Evolutionary conservation across 2,888 invertebrate genomes (phyloP).

Genomic region (Apoderus coryli): DNA sequence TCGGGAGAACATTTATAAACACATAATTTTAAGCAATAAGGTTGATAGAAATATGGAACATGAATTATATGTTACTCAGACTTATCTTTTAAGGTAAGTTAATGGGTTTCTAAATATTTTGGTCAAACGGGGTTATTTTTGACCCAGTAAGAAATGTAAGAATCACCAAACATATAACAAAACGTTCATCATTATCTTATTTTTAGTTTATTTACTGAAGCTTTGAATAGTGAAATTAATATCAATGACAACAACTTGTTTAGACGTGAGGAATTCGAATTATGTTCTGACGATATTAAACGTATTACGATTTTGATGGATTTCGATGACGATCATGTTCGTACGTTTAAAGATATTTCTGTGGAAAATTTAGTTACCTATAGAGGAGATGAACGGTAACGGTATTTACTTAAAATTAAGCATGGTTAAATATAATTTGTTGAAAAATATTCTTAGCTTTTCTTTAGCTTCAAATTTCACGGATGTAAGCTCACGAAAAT

Average conservation of each 20-base stretch:
- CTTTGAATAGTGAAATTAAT: slow-evolving; percentile 18
- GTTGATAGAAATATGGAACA: slow-evolving; percentile 24
- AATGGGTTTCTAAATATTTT: too few species aligned
- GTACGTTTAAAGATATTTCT: slow-evolving; percentile 17
- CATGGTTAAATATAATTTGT: too few species aligned
- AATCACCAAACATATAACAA: neutral
- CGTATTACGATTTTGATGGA: slow-evolving; percentile 24
- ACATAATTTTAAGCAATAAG: slow-evolving; percentile 18
- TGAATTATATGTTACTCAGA: slow-evolving; percentile 29
- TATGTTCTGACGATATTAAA: slow-evolving; percentile 20
- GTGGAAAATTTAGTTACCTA: slow-evolving; percentile 21
- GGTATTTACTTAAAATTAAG: too few species aligned
- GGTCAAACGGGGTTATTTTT: too few species aligned
- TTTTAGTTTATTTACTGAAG: slow-evolving; percentile 22
- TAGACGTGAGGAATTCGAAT: slow-evolving; percentile 22
- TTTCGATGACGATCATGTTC: slow-evolving; percentile 22
- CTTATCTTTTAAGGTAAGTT: slow-evolving; percentile 26
- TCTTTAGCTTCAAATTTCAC: too few species aligned
- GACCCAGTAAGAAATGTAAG: slow-evolving; percentile 2
- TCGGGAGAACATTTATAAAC: slow-evolving; percentile 21
- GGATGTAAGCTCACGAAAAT: too few species aligned
- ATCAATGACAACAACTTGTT: slow-evolving; percentile 20
- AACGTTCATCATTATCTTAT: too few species aligned
- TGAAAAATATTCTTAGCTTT: too few species aligned
- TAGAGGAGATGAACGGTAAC: too few species aligned